These are phyloP conservation scores for Pyrrhia umbra DNA, from an alignment of 2,888 invertebrate genomes.

Conservation along the genomic window DNA sequence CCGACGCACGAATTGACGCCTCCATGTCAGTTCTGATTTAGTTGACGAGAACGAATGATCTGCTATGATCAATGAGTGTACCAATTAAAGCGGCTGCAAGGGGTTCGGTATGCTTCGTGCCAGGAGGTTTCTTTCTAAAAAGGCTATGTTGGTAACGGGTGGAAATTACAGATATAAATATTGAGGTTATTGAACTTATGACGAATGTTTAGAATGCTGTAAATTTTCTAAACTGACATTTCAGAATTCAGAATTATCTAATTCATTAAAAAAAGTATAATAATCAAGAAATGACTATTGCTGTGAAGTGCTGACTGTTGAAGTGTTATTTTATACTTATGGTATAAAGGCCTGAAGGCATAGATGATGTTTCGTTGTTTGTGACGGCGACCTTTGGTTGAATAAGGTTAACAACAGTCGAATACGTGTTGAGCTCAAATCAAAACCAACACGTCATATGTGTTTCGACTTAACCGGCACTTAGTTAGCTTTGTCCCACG, in stretches of 20 bases:
- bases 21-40: slow-evolving; percentile 74
- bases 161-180: neutral
- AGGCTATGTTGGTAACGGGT: slow-evolving; percentile 12
- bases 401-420: slow-evolving; percentile 6
- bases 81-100: slow-evolving; percentile 65
- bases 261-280: neutral
- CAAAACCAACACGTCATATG: slow-evolving; percentile 23
- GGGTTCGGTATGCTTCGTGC: slow-evolving; percentile 41
- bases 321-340: neutral
- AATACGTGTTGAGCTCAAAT: slow-evolving; percentile 3
- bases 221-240: neutral
- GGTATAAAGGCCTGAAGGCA: neutral
- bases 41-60: slow-evolving; percentile 80
- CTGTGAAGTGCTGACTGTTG: neutral
- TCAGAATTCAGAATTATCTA: neutral
- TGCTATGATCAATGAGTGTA: slow-evolving; percentile 71
- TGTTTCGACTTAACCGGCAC: slow-evolving; percentile 30
- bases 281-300: neutral
- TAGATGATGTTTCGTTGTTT: slow-evolving; percentile 8
- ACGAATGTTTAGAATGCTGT: neutral
- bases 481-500: slow-evolving; percentile 38
- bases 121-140: slow-evolving; percentile 36
- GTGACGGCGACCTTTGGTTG: neutral
- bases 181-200: slow-evolving; percentile 19
- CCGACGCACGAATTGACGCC: slow-evolving; percentile 73